Base-by-base conservation (phyloP, 2,797 vertebrate genomes). In the Ibycter americanus region DNA sequence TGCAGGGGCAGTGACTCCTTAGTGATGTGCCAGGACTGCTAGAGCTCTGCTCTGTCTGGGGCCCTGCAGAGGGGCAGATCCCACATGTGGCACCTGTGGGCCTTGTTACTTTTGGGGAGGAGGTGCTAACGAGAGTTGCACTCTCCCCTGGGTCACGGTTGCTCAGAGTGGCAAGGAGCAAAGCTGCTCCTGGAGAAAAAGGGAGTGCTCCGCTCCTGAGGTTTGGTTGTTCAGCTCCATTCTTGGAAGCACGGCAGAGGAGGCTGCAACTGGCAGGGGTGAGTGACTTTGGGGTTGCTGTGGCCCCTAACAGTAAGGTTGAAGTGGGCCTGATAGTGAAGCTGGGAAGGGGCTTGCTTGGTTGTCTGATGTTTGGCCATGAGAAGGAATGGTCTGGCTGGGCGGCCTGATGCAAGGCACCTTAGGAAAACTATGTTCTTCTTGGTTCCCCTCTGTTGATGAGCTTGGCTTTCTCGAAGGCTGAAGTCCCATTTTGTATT, bases 211-310 rank as follows among this genome's bases (percentile, higher is more conserved):
- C 0, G 0, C 4, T 19, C 9, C 5, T 17, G 19, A 9, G 16
- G 3, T 20, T 36, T 34, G 10, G 18, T 21, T 13, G 16, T 52
- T 32, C 6, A 7, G 14, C 8, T 47, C 54, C 0, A 0, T n/a
- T n/a, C 15, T 56, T 19, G 8, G 26, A 42, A 14, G 6, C 2
- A 2, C 1, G 7, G 8, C 1, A 21, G 14, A 0, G 1, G 29
- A 31, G 27, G 20, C 34, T 73, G 46, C 0, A 3, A 8, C 6
- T 6, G 52, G 23, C 2, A 72, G 25, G 8, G 36, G 68, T 83
- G 52, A 83, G 73, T 66, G 23, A 71, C 8, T 3, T 36, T n/a
- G 52, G 51, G 42, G 29, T 21, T 88, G 52, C 16, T 47, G 26
- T 5, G 9, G 56, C 44, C 44, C 44, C 44, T 44, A 44, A 44